phyloP scores from a whole-genome alignment of 2,888 invertebrate genomes.

The Alloscopus bannaensis region DNA sequence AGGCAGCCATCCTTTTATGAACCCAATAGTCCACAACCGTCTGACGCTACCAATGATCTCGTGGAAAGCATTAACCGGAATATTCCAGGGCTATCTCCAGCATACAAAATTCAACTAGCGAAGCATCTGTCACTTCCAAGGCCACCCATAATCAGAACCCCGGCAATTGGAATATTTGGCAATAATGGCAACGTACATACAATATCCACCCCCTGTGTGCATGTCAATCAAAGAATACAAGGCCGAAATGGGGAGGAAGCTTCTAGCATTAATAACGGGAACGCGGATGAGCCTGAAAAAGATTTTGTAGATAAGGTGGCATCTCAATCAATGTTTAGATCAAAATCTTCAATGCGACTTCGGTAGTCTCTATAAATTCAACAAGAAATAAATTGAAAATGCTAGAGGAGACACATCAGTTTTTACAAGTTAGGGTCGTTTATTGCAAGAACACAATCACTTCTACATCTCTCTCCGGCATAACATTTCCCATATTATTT shows the following conservation, averaged over 20 bases:
- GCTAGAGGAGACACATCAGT: background rate
- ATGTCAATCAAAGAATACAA: too few species aligned
- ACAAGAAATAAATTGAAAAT: background rate
- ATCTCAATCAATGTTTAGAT: constrained; percentile 3
- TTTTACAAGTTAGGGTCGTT: constrained; percentile 22
- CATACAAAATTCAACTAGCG: constrained; percentile 12
- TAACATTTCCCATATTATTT: constrained; percentile 13
- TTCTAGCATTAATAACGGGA: background rate
- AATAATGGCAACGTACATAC: background rate
- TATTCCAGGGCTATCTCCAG: constrained; percentile 3
- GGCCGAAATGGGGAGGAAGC: too few species aligned
- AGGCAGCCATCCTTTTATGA: constrained; percentile 41
- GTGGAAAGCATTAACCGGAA: too few species aligned
- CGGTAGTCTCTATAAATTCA: background rate
- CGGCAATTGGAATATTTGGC: constrained; percentile 42
- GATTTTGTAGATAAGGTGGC: constrained; percentile 17
- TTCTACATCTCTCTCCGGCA: too few species aligned
- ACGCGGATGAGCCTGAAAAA: background rate
- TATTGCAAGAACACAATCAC: constrained; percentile 33
- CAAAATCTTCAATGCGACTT: background rate
- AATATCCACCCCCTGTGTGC: background rate
- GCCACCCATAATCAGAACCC: constrained; percentile 9
- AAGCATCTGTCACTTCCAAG: background rate
- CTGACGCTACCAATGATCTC: background rate
- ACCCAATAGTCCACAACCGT: too few species aligned